Evolutionary conservation across 2,797 vertebrate species (phyloP), one percentile per base, ranked within the genome.

Genomic region (Gambusia yucatana): DNA sequence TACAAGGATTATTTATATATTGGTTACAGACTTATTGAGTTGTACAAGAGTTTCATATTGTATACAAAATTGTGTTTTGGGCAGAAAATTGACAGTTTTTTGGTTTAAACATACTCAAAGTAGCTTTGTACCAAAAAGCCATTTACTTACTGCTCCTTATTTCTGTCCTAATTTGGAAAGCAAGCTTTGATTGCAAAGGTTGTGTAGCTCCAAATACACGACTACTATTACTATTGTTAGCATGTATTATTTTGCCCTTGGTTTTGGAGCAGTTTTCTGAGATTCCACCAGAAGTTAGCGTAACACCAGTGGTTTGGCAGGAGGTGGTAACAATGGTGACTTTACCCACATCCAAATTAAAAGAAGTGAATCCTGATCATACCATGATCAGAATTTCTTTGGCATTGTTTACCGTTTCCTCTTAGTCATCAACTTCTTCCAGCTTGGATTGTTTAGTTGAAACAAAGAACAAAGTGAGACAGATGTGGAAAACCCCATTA

Each of bases 391-490:
- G 33, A 33, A 33, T 65, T 65, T 65, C 17, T 22, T 22, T n/a
- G 3, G 65, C 11, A 43, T 43, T 69, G 39, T 43, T 69, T 43
- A 43, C 39, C 1, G 14, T 69, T 43, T 69, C 65, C 65, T n/a
- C 39, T 69, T 14, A 43, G 39, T n/a, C 22, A n/a, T 43, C 39
- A 43, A n/a, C 20, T 25, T 67, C 36, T 67, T 43, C 22, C 39
- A 69, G 16, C 39, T 43, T 25, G 22, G 22, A 43, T 43, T 69
- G 39, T 43, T n/a, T 14, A 13, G 41, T n/a, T 6, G 22, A 69
- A 43, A 43, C 22, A 69, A 69, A 69, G 39, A 69, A n/a, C 10
- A n/a, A 43, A 69, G 39, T n/a, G 65, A 43, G 65, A 69, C 65
- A 69, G 22, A 69, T 43, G 39, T 43, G 36, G 36, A 43, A 69